Evolutionary conservation across 2,113 vertebrate species (phyloP).

Genomic region (Megaleporinus macrocephalus): DNA sequence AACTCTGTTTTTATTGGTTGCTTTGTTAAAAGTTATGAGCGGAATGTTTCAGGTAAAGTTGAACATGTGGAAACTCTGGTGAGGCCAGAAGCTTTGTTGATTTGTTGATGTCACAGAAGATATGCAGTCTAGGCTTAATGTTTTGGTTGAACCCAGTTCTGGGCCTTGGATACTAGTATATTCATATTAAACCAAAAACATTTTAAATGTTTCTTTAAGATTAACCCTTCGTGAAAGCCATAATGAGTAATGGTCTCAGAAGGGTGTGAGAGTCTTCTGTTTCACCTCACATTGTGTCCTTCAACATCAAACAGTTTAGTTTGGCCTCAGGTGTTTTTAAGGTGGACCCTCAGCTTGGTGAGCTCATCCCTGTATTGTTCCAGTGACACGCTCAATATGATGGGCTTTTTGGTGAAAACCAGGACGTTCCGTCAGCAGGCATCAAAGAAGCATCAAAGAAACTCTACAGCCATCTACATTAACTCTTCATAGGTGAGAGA

Average conservation of each 20-base stretch:
- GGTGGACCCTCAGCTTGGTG: neutral
- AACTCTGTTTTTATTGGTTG: no score
- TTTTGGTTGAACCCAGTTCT: neutral
- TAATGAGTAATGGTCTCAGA: slow-evolving; percentile 6
- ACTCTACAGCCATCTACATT: neutral
- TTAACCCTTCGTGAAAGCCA: no score
- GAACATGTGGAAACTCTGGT: no score
- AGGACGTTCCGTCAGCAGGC: neutral
- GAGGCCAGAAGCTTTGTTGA: no score
- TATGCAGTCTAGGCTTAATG: neutral
- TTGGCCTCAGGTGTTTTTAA: slow-evolving; percentile 9
- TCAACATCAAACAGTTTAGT: slow-evolving; percentile 22
- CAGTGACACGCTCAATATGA: neutral
- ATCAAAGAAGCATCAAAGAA: neutral
- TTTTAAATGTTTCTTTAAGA: no score
- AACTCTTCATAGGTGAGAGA: neutral
- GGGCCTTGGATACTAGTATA: neutral
- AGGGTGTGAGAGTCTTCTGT: slow-evolving; percentile 1
- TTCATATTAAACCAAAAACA: no score
- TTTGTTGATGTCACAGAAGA: no score
- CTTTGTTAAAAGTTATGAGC: no score
- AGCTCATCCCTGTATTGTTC: slow-evolving; percentile 1
- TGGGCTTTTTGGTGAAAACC: neutral
- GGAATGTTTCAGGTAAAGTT: no score
- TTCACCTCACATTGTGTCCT: slow-evolving; percentile 31